Conservation (phyloP, 35 echinoderm and acorn worm species). For the Hemicentrotus pulcherrimus region DNA sequence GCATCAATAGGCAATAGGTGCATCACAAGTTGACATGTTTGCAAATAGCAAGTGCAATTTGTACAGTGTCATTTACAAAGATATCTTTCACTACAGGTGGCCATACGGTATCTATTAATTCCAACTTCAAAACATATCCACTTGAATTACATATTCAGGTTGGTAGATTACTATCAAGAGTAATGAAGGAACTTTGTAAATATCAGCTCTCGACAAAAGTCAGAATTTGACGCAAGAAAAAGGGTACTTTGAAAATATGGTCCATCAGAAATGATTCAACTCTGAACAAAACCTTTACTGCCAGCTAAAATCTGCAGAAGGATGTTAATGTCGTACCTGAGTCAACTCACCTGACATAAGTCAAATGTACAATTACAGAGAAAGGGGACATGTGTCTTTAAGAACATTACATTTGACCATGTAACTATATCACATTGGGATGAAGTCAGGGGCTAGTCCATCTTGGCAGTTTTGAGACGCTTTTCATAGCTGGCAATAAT, state of each 20-base stretch:
- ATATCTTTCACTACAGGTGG: not conserved
- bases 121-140: not conserved
- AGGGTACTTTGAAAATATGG: not conserved
- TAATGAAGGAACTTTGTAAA: not conserved
- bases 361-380: not conserved
- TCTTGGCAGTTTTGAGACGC: conserved; percentile 45
- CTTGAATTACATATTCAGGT: not conserved
- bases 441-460: not conserved
- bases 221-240: too few species aligned
- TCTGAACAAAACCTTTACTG: not conserved
- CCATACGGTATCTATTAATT: not conserved
- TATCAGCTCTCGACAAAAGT: too few species aligned
- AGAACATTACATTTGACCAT: not conserved
- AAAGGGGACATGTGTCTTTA: not conserved
- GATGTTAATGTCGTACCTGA: not conserved
- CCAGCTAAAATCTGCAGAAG: not conserved
- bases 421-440: not conserved
- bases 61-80: not conserved
- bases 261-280: not conserved
- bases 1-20: not conserved
- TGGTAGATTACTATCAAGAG: not conserved
- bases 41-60: not conserved
- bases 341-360: not conserved
- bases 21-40: not conserved
- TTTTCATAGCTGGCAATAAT: conserved; percentile 71